These are phyloP conservation scores for Falcunculus frontatus DNA, from an alignment of 2,113 vertebrate genomes.

Conservation along the genomic window DNA sequence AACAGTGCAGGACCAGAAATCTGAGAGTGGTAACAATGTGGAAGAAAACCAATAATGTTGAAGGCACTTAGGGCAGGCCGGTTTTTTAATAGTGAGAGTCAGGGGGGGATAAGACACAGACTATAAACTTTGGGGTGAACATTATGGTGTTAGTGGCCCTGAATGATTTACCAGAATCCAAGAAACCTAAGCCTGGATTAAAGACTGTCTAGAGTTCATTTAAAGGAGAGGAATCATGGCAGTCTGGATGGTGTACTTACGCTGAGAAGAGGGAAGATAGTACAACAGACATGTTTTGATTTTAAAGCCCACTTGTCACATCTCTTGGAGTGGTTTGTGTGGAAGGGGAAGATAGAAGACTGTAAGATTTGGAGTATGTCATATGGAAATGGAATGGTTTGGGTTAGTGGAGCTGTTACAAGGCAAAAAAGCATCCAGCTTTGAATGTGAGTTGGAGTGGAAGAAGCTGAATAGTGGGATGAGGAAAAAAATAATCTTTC, in stretches of 20 bases:
- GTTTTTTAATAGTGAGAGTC: neutral
- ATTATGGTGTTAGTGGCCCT: neutral
- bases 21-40: neutral
- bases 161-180: neutral
- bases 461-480: neutral
- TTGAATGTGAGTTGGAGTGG: neutral
- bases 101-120: neutral
- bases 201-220: neutral
- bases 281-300: neutral
- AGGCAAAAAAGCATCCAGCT: neutral
- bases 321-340: neutral
- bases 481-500: neutral
- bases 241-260: neutral
- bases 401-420: neutral
- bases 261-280: neutral
- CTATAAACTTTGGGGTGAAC: neutral
- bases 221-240: neutral
- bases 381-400: neutral
- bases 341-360: neutral
- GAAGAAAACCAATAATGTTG: neutral
- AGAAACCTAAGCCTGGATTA: neutral
- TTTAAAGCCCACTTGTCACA: neutral
- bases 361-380: neutral
- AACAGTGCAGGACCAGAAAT: neutral
- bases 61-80: neutral